phyloP scores from a whole-genome alignment of 2,888 invertebrate genomes.

The Aromia moschata region DNA sequence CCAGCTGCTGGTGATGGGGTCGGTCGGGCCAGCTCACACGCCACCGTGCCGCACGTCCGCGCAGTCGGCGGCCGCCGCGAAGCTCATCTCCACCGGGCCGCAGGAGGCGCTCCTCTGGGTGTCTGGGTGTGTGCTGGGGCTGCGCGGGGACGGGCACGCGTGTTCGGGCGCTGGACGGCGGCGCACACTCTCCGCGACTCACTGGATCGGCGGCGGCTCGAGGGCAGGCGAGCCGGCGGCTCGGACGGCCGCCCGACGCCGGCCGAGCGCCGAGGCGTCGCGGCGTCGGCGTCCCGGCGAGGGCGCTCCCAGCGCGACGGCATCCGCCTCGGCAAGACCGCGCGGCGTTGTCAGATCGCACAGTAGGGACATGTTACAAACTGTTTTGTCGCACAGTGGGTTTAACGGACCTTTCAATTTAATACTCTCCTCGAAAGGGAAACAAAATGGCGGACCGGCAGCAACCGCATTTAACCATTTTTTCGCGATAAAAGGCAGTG shows the following conservation, averaged over 20 bases:
- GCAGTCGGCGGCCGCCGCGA: slow-evolving; percentile 29
- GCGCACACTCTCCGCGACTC: slow-evolving; percentile 46
- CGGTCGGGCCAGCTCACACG: slow-evolving; percentile 43
- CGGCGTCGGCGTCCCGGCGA: slow-evolving; percentile 32
- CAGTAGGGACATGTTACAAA: slow-evolving; percentile 13
- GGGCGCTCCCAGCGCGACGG: slow-evolving; percentile 35
- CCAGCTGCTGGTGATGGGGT: slow-evolving; percentile 47
- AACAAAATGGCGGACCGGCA: too few relatives aligned
- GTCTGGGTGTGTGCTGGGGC: too few relatives aligned
- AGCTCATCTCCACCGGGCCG: slow-evolving; percentile 10
- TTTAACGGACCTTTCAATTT: background rate
- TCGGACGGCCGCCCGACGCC: slow-evolving; percentile 35
- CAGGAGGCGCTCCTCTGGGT: too few relatives aligned
- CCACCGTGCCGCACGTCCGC: slow-evolving; percentile 29
- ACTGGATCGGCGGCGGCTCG: slow-evolving; percentile 41
- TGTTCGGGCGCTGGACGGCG: slow-evolving; percentile 35
- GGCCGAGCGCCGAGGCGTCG: slow-evolving; percentile 37
- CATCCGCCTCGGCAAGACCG: too few relatives aligned
- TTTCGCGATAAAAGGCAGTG: too few relatives aligned
- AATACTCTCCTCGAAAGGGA: too few relatives aligned
- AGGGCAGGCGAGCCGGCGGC: slow-evolving; percentile 40
- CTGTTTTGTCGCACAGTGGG: slow-evolving; percentile 5
- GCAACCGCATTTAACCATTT: too few relatives aligned
- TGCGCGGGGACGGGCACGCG: too few relatives aligned
- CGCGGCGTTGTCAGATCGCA: too few relatives aligned